Conservation (phyloP, 2,113 vertebrate species). For the Calyptomena viridis region DNA sequence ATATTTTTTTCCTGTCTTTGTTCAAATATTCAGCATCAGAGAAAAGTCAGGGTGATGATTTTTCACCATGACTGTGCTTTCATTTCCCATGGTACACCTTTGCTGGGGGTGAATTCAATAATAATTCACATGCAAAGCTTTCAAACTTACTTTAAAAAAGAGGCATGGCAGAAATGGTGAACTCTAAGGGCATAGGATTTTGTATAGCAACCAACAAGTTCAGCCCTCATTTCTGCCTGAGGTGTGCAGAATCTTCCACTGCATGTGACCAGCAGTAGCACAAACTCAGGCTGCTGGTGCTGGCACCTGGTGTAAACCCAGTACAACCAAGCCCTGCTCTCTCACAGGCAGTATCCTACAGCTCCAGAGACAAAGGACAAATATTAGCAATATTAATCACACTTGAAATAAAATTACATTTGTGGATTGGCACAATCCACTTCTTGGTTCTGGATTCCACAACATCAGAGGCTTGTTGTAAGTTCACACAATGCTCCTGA, state of each 20-base stretch:
- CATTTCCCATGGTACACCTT: neutral
- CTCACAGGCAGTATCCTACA: neutral
- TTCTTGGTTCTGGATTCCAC: neutral
- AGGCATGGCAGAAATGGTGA: neutral
- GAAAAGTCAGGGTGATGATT: neutral
- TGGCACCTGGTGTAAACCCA: neutral
- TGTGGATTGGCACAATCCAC: neutral
- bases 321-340: neutral
- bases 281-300: neutral
- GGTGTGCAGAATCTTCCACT: neutral
- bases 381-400: neutral
- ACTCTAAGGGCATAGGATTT: neutral
- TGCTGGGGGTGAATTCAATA: neutral
- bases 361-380: neutral
- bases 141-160: neutral
- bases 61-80: neutral
- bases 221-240: neutral
- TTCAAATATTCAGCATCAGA: neutral
- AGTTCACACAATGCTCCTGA: neutral
- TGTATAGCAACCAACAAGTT: neutral
- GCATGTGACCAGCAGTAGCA: fast-evolving
- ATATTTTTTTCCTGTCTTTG: neutral
- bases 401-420: neutral
- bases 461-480: neutral
- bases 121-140: neutral